Base-by-base conservation (phyloP, 2,888 invertebrate genomes). In the Dysmachus trigonus region DNA sequence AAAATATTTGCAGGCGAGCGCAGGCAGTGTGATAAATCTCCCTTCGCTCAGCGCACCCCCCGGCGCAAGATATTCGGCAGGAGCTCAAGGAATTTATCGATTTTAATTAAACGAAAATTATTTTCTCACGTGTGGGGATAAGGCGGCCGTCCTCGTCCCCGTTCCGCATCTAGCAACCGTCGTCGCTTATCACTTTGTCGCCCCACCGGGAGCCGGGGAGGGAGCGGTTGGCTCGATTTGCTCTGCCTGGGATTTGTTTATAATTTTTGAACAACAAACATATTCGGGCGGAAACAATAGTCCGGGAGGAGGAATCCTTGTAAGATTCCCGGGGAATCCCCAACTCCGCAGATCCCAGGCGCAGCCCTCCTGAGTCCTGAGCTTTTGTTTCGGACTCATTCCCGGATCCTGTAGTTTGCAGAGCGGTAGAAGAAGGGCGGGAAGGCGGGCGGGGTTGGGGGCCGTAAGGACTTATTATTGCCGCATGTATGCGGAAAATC, bases 401-500 rank as follows among this genome's bases (percentile, higher is more conserved):
- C 33, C 35, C 27, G 47, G 22, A 6, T 27, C 4, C 31, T 33
- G 53, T 62, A 81, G 53, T 33, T 33, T 33, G 62, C 53, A 18
- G 7, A 31, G 31, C 31, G 31, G 31, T 5, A 5, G 31, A 5
- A 47, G 27, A 30, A 30, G n/a, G n/a, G n/a, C n/a, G 41, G 27
- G 35, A 18, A 0, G 22, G 4, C 13, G 79, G 79, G 31, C 3
- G 15, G 71, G 33, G 13, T 31, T 22, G n/a, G 38, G 71, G 22
- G 71, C 38, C 38, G 30, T 47, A 72, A 72, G 72, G 83, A 83
- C 83, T 72, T 83, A 83, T 83, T 83, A 83, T 72, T 83, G 72
- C 83, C 83, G 72, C 83, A 83, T 83, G 83, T 83, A 83, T 83
- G 83, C 83, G 83, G 89, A 90, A 91, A 91, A 89, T 90, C 91